Evolutionary conservation across 2,113 vertebrate genomes (phyloP).

Genomic region (Verasper variegatus): DNA sequence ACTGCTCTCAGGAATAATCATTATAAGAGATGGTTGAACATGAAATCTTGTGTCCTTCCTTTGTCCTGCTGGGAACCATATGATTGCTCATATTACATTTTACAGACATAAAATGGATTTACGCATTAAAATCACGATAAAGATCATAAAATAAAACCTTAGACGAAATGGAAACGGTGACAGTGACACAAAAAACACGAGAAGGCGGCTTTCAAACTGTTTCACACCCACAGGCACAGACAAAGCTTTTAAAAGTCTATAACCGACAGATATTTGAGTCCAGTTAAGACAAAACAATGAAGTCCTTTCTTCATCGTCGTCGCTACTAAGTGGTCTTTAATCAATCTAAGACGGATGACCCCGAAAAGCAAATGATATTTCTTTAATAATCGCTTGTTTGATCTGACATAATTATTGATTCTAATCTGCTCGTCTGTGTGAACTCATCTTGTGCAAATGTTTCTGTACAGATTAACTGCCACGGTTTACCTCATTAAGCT

Average conservation of each 20-base stretch:
- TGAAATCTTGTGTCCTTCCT: constrained; percentile 33
- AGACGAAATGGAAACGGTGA: not conserved
- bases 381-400: constrained; percentile 56
- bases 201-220: not conserved
- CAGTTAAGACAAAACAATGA: not conserved
- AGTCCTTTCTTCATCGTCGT: constrained; percentile 14
- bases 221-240: not conserved
- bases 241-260: not conserved
- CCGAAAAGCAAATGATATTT: constrained; percentile 34
- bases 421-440: constrained; percentile 59
- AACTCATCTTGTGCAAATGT: constrained; percentile 55
- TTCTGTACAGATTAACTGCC: constrained; percentile 62
- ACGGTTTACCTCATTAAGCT: constrained; percentile 67
- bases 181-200: not conserved
- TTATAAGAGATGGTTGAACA: constrained; percentile 6
- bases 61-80: constrained; percentile 23
- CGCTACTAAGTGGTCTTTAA: constrained; percentile 21
- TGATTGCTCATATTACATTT: constrained; percentile 1
- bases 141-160: not conserved
- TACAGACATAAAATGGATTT: constrained; percentile 29
- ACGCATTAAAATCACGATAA: not conserved
- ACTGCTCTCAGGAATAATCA: constrained; percentile 32
- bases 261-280: not conserved
- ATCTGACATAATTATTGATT: constrained; percentile 55
- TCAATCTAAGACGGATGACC: constrained; percentile 47